Evolutionary conservation across 1,140 invertebrate species (phyloP), one percentile per base, ranked within the genome.

Genomic region (Drosophila repleta): DNA sequence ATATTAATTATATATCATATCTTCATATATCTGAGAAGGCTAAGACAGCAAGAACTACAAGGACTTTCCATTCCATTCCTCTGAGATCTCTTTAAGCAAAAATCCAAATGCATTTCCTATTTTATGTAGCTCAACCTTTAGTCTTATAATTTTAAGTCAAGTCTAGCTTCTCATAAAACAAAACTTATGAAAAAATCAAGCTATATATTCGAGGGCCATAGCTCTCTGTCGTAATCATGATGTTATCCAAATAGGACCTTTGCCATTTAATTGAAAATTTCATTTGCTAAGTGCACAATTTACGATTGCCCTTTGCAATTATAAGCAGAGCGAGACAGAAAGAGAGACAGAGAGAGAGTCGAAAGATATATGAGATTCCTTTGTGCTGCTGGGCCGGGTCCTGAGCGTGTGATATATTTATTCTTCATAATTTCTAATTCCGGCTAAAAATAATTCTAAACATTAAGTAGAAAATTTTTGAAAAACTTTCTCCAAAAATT

Each of bases 391-490:
- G 24, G 2, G 45, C 20, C 37, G 61, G 57, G 72, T 58, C 60
- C 71, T 70, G 53, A 58, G 62, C 82, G 49, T 78, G 65, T 82
- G 79, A 82, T 73, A 76, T 72, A 87, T 81, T 85, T 72, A 87
- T 81, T 87, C 71, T 87, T 85, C 83, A 85, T 85, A 82, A 85
- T 81, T 85, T 70, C 75, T 87, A 88, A 88, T 88, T 88, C 74
- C 57, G 45, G 67, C 82, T 72, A 75, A 85, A 85, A 88, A 87
- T 82, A 88, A 88, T 87, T 87, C 83, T 88, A 88, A 87, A 87
- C 75, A 82, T 88, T 88, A 83, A 87, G 82, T 87, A 88, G 79
- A 87, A 88, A 68, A 82, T 87, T 88, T 87, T 74, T 83, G 75
- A 66, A 73, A 87, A 87, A 87, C 71, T 87, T 87, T 87, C 69